These are phyloP conservation scores for Cheilosia vernalis DNA, from an alignment of 2,888 invertebrate species.

Conservation along the genomic window DNA sequence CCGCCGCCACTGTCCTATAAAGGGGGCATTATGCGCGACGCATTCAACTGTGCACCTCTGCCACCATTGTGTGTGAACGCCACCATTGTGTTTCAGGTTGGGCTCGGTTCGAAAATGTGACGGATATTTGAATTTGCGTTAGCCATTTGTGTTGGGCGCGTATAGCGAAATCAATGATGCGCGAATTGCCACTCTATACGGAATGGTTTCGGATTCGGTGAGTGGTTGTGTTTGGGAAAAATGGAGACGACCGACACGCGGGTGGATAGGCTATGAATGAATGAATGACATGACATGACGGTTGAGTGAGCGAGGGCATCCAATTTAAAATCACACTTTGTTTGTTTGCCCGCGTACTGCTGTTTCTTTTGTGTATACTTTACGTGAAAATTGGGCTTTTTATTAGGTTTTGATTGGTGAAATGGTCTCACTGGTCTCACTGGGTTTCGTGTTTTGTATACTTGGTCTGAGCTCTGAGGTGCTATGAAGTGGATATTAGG, in stretches of 20 bases:
- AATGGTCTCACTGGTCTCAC: constrained; percentile 40
- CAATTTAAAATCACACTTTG: constrained; percentile 75
- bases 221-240: constrained; percentile 61
- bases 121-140: constrained; percentile 74
- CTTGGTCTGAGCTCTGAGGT: constrained; percentile 32
- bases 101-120: constrained; percentile 56
- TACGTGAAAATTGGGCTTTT: constrained; percentile 63
- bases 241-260: constrained; percentile 54
- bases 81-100: constrained; percentile 61
- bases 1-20: constrained; percentile 26
- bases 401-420: constrained; percentile 72
- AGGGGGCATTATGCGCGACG: constrained; percentile 62
- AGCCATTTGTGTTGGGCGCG: constrained; percentile 70
- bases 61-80: constrained; percentile 73
- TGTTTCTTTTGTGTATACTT: constrained; percentile 18
- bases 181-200: constrained; percentile 70
- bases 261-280: constrained; percentile 53
- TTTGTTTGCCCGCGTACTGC: constrained; percentile 49
- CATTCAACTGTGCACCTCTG: constrained; percentile 74
- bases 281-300: constrained; percentile 72
- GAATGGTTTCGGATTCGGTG: constrained; percentile 65
- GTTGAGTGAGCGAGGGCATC: constrained; percentile 71
- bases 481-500: constrained; percentile 63
- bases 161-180: constrained; percentile 75
- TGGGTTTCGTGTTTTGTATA: constrained; percentile 22